Conservation (phyloP, 2,797 vertebrate genomes). For the Poeciliopsis infans region DNA sequence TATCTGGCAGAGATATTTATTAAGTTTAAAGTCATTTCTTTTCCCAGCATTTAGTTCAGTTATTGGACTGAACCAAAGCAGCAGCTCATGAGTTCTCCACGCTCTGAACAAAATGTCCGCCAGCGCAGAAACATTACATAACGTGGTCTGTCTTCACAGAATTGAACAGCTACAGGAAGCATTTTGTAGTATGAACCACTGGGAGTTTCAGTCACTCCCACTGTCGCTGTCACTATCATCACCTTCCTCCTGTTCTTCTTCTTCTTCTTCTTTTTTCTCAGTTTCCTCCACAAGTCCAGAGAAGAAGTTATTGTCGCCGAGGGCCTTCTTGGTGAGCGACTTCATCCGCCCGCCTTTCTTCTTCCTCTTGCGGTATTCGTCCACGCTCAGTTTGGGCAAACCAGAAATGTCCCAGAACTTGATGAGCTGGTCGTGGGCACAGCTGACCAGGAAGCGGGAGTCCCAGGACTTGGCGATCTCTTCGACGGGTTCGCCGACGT, state of each 20-base stretch:
- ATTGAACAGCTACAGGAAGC: too few species aligned
- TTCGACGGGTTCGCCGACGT: constrained; percentile 89
- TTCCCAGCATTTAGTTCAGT: not conserved
- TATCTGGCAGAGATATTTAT: not conserved
- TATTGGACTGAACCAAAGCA: not conserved
- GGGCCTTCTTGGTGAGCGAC: constrained; percentile 88
- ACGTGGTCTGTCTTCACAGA: too few species aligned
- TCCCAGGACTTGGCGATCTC: constrained; percentile 84
- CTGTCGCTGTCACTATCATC: constrained; percentile 49
- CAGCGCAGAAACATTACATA: not conserved
- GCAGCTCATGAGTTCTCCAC: not conserved
- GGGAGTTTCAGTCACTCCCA: constrained; percentile 66
- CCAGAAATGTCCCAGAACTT: constrained; percentile 93
- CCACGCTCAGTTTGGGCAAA: constrained; percentile 77
- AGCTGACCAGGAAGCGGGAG: constrained; percentile 86
- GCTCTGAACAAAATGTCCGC: not conserved
- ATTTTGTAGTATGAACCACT: too few species aligned
- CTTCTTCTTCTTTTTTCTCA: constrained; percentile 49
- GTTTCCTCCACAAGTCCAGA: constrained; percentile 84
- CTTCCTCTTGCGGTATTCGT: constrained; percentile 89
- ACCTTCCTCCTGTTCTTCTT: constrained; percentile 43
- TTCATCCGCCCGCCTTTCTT: constrained; percentile 85
- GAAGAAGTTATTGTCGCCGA: constrained; percentile 90
- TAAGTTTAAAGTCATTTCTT: not conserved
- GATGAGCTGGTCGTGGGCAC: constrained; percentile 90